A percentile compares a stretch with the other conserved stretches of the same genome.
Evolutionary conservation across 1,140 invertebrate species (phyloP).

Genomic region (Meloidogyne exigua): DNA sequence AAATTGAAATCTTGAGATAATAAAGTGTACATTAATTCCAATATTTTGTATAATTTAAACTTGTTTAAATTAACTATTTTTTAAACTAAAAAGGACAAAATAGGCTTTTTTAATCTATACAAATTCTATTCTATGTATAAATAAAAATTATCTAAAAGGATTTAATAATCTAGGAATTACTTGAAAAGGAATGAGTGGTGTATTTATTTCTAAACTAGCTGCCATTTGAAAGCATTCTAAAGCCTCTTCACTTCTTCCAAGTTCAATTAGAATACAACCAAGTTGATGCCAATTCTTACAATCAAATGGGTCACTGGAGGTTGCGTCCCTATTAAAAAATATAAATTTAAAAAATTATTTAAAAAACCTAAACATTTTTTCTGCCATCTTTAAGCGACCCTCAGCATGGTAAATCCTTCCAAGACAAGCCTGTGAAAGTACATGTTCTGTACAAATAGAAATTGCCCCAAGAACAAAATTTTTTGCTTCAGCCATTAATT

Average conservation of each 20-base stretch:
- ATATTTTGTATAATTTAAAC: too few species aligned
- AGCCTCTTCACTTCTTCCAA: conserved; percentile 42
- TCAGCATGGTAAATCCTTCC: conserved; percentile 50
- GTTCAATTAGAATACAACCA: conserved; percentile 46
- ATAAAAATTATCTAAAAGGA: conserved; percentile 11
- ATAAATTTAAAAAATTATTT: conserved; percentile 1
- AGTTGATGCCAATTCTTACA: conserved; percentile 52
- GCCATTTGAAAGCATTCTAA: conserved; percentile 57
- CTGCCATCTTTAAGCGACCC: conserved; percentile 55
- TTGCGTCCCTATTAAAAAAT: conserved; percentile 55
- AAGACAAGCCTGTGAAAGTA: conserved; percentile 46
- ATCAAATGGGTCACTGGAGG: conserved; percentile 53
- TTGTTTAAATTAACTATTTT: too few species aligned
- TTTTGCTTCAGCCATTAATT: conserved; percentile 47
- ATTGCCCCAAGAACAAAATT: conserved; percentile 55
- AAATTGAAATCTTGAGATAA: too few species aligned
- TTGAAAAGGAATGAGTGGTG: conserved; percentile 56
- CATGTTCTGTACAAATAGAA: conserved; percentile 49
- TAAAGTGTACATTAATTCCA: too few species aligned
- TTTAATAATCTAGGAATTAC: conserved; percentile 56
- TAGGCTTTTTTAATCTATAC: not conserved
- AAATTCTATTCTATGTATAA: too few species aligned
- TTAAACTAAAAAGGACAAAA: not conserved
- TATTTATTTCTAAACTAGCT: conserved; percentile 43
- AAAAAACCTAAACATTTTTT: conserved; percentile 57